Conservation (phyloP, 2,797 vertebrate genomes). For the Neosilurus mollespiculum region DNA sequence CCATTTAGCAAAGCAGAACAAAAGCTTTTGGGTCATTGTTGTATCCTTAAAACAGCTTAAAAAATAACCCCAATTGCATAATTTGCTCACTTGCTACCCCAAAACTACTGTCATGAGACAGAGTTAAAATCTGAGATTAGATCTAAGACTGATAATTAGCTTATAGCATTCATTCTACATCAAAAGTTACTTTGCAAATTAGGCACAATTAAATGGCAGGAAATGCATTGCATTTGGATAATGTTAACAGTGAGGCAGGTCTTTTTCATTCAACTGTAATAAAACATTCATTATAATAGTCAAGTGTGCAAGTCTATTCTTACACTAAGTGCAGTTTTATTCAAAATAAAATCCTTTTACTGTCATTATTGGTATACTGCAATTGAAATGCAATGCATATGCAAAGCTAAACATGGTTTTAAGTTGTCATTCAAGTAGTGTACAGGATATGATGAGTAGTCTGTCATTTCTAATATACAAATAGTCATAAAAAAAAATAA, state of each 20-base stretch:
- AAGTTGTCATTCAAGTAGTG: conserved; percentile 27
- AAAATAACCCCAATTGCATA: conserved; percentile 90
- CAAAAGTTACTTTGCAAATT: conserved; percentile 2
- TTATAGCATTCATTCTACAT: conserved; percentile 15
- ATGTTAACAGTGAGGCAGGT: neutral
- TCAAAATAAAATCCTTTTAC: conserved; percentile 27
- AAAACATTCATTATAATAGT: conserved; percentile 29
- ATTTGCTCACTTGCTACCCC: conserved; percentile 88
- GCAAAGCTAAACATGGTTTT: conserved; percentile 30
- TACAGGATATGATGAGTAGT: conserved; percentile 26
- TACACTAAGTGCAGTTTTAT: neutral
- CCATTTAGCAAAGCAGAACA: conserved; percentile 75
- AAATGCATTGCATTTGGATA: neutral
- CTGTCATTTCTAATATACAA: conserved; percentile 24
- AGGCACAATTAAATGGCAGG: conserved; percentile 12
- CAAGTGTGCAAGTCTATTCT: conserved; percentile 10
- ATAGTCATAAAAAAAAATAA: neutral
- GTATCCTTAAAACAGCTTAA: conserved; percentile 87
- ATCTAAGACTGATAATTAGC: conserved; percentile 6
- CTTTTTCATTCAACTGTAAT: conserved; percentile 24
- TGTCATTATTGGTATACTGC: conserved; percentile 23
- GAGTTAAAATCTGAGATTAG: conserved; percentile 2
- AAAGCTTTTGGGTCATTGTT: conserved; percentile 75
- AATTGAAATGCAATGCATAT: conserved; percentile 32
- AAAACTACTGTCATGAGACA: conserved; percentile 71